Base-by-base conservation (phyloP, 2,113 vertebrate species). In the Meleagris gallopavo region DNA sequence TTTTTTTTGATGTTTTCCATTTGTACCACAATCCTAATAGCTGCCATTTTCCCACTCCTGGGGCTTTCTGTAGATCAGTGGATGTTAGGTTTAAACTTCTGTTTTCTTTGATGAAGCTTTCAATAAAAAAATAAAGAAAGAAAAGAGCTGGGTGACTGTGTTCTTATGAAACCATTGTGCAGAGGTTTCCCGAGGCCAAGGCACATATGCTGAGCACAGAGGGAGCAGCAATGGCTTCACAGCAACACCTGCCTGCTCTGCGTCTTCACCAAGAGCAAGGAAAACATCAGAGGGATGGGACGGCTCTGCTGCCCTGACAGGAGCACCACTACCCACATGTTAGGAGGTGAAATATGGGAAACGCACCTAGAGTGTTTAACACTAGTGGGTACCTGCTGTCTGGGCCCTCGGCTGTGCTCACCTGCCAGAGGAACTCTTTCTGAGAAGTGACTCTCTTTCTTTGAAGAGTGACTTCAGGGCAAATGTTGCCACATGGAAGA, bases 101-200 rank as follows among this genome's bases (percentile, higher is more conserved):
- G 98, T 99, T 99, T 99, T 99, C 98, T 99, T 99, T 99, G 98
- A 99, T 98, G 98, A 99, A 98, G 98, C 99, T 99, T 99, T 99
- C 98, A 99, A 99, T 99, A 99, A 99, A 99, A 99, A 98, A 98
- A 98, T 94, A 97, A 96, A 97, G 60, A 97, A 96, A 97, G 60
- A 91, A 96, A 96, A 89, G 54, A 86, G 45, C 65, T 74, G 67
- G 75, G 66, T 94, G 86, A 86, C 46, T 94, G 88, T 97, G 94
- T 97, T 96, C 94, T 96, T 96, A 62, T 71, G 87, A 78, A 83
- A 90, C 52, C 78, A 65, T 75, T 73, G 58, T 62, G 48, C 34
- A 71, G 69, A 75, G 29, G 62, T 58, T 91, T 82, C 85, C 45
- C 4, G 0, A 80, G 50, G 66, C 85, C 3, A 1, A 13, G 57